Conservation (phyloP, 37 sponge, comb jelly and placozoan species). For the Spongilla lacustris region DNA sequence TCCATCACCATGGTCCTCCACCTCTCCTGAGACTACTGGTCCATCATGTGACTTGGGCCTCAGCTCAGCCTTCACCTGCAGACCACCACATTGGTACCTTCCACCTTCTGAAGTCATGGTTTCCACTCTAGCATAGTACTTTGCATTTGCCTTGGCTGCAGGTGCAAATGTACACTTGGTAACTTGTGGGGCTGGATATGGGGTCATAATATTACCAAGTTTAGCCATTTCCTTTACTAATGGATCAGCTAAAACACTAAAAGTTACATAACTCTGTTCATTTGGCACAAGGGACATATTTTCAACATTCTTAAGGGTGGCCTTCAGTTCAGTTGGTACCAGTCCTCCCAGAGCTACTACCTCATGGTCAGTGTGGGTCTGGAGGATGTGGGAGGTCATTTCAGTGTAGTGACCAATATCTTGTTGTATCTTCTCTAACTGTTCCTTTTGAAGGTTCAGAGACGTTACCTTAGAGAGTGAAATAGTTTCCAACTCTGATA, state of each 20-base stretch:
- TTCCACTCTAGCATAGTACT: not conserved
- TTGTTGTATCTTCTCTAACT: not conserved
- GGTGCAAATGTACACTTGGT: not conserved
- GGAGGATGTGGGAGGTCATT: not conserved
- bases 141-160: not conserved
- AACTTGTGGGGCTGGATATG: not conserved
- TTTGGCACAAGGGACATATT: not conserved
- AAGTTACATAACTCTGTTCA: not conserved
- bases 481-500: not conserved
- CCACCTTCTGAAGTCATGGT: not conserved
- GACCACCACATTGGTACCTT: not conserved
- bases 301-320: not conserved
- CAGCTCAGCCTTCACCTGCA: not conserved
- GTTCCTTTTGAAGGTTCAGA: not conserved
- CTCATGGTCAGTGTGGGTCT: not conserved
- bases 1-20: not conserved
- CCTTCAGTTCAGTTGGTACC: not conserved
- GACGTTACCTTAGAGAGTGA: not conserved
- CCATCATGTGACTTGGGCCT: not conserved
- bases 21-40: not conserved
- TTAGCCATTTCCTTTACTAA: not conserved
- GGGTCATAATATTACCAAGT: not conserved
- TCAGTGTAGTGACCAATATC: not conserved
- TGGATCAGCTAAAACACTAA: not conserved
- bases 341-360: not conserved